Base-by-base conservation (phyloP, 2,888 invertebrate species). In the Toxonevra muliebris region DNA sequence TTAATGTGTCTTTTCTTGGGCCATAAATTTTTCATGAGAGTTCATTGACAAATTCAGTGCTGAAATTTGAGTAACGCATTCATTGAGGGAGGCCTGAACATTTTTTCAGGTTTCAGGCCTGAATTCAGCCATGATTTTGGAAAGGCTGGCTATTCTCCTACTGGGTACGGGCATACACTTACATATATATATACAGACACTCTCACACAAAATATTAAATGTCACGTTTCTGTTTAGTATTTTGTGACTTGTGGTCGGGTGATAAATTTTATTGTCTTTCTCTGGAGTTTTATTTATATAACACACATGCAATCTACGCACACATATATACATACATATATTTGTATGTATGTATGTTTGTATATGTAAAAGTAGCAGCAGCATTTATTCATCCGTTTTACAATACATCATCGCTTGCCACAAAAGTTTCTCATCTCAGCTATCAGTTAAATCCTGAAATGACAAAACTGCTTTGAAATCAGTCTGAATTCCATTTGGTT, bases 401-500 rank as follows among this genome's bases (percentile, higher is more conserved):
- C 60, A 66, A 69, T 69, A 67, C 61, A 69, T 69, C 69, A 72
- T 70, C 69, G 69, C 69, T 71, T 69, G 66, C 68, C 65, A 70
- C 71, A 70, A 71, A 72, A 71, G 64, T 52, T 67, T 70, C 65
- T 67, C 63, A 71, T 63, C 58, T 19, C 63, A 53, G 74, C 73
- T 77, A 76, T 77, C 76, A 75, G 72, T 75, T 76, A 73, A 76
- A 75, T 75, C 73, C 74, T 76, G 72, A 77, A 80, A 80, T 80
- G 79, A 80, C 80, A 79, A 76, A 81, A 80, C 78, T 80, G 80
- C 77, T 80, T 76, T 74, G 76, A 80, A 80, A 80, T 81, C 80
- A 78, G 78, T 77, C 79, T 76, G 76, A 77, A 76, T 78, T 78
- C 77, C 79, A 80, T 77, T 71, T 66, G 69, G 63, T 55, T 71